Percentiles rank a stretch among this genome's conserved stretches.
These are phyloP conservation scores for Sarcophilus harrisii DNA, from an alignment of 2,797 vertebrate species.

Conservation along the genomic window DNA sequence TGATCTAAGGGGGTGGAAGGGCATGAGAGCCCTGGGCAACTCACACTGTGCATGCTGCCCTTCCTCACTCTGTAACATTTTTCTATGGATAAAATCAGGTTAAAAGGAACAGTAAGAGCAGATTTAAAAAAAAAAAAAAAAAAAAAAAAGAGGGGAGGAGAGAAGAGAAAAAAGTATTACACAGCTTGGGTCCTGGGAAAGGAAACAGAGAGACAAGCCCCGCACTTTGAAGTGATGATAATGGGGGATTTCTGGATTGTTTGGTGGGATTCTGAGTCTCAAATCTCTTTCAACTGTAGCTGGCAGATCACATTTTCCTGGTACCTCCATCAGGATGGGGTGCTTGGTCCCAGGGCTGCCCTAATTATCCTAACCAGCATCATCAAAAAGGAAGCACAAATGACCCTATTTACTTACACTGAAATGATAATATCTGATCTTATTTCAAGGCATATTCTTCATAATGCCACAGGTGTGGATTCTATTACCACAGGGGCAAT, in stretches of 20 bases:
- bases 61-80: conserved; percentile 8
- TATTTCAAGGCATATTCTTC: background rate
- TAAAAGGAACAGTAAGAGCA: conserved; percentile 21
- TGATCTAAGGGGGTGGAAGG: background rate
- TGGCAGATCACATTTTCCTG: background rate
- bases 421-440: background rate
- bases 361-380: background rate
- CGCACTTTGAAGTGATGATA: background rate
- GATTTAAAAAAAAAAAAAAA: background rate
- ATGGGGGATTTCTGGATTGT: background rate
- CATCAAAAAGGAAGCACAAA: background rate
- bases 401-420: background rate
- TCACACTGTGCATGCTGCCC: background rate
- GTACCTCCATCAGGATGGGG: background rate
- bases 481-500: background rate
- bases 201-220: background rate
- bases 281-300: background rate
- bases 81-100: conserved; percentile 31
- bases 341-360: background rate
- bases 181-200: conserved; percentile 6
- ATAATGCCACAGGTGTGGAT: background rate
- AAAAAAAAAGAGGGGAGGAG: too few relatives aligned
- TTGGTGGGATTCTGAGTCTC: background rate
- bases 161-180: background rate
- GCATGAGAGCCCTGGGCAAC: accelerated